Percentiles rank a stretch among this genome's conserved stretches.
These are phyloP conservation scores for Drosophila anomelani DNA, from an alignment of 2,888 invertebrate genomes.

Conservation along the genomic window DNA sequence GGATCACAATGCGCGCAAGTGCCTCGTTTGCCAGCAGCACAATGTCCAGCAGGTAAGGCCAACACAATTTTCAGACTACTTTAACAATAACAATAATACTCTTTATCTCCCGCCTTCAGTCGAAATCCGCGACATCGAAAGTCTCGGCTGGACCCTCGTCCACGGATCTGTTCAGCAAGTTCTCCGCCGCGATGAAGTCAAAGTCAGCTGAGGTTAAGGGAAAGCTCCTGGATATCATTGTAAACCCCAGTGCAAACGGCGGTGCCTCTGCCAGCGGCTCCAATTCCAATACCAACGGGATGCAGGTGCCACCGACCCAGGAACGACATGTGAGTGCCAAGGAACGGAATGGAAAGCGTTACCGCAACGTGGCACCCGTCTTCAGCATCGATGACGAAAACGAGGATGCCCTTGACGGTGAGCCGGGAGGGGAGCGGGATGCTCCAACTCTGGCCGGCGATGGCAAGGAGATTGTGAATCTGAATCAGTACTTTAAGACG, in stretches of 20 bases:
- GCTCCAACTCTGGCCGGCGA: conserved; percentile 86
- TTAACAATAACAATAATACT: background rate
- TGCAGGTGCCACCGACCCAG: conserved; percentile 72
- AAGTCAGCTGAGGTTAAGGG: conserved; percentile 97
- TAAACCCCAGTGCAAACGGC: conserved; percentile 88
- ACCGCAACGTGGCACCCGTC: conserved; percentile 95
- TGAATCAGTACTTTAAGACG: conserved; percentile 92
- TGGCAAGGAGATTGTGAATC: conserved; percentile 91
- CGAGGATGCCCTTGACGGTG: conserved; percentile 84
- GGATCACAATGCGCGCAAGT: conserved; percentile 92
- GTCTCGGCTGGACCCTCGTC: conserved; percentile 80
- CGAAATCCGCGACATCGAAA: conserved; percentile 53
- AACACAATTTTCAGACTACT: too few relatives aligned
- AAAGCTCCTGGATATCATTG: conserved; percentile 96
- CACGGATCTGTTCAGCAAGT: conserved; percentile 91
- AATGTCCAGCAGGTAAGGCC: conserved; percentile 61
- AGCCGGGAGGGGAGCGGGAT: conserved; percentile 53
- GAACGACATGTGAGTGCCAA: conserved; percentile 94
- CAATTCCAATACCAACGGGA: conserved; percentile 39
- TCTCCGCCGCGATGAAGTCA: conserved; percentile 94
- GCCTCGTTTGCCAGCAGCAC: conserved; percentile 90
- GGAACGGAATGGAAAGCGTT: conserved; percentile 94
- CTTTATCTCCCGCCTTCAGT: conserved; percentile 24
- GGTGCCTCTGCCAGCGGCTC: conserved; percentile 36
- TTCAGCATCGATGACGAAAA: conserved; percentile 97